Percentiles rank a stretch among this genome's conserved stretches.
Evolutionary conservation across 2,888 invertebrate genomes (phyloP).

Genomic region (Ormia ochracea): DNA sequence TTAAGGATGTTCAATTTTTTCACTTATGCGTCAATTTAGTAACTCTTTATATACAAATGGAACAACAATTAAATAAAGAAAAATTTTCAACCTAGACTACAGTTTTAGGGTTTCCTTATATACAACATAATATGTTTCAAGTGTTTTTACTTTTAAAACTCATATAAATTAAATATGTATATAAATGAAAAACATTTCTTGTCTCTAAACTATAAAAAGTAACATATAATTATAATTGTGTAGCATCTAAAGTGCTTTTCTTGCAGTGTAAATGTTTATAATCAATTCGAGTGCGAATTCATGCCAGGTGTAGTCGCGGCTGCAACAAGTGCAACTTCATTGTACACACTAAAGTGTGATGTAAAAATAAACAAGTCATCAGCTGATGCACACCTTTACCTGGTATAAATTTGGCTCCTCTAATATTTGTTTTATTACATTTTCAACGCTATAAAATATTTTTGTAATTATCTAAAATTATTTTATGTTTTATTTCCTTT

Average conservation of each 20-base stretch:
- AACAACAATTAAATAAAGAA: constrained; percentile 58
- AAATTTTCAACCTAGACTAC: constrained; percentile 52
- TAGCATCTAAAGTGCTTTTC: constrained; percentile 27
- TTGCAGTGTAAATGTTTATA: constrained; percentile 35
- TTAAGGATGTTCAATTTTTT: constrained; percentile 28
- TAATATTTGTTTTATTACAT: constrained; percentile 8
- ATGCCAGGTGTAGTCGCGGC: no score
- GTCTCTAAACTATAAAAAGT: constrained; percentile 26
- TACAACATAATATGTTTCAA: background rate
- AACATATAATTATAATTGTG: background rate
- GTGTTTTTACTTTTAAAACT: background rate
- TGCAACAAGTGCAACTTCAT: no score
- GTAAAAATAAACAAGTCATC: no score
- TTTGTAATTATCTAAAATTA: background rate
- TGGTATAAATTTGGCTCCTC: no score
- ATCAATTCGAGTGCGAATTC: no score
- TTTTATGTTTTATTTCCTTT: background rate
- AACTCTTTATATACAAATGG: constrained; percentile 60
- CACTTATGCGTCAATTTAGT: constrained; percentile 47
- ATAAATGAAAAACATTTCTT: constrained; percentile 18
- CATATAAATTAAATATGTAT: constrained; percentile 48
- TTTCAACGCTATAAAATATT: constrained; percentile 19
- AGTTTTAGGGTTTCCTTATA: background rate
- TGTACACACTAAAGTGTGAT: no score
- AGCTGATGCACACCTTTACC: no score